Percentiles rank a stretch among this genome's conserved stretches.
phyloP scores from a whole-genome alignment of 2,888 invertebrate genomes.

The Acanthoscelides obtectus region DNA sequence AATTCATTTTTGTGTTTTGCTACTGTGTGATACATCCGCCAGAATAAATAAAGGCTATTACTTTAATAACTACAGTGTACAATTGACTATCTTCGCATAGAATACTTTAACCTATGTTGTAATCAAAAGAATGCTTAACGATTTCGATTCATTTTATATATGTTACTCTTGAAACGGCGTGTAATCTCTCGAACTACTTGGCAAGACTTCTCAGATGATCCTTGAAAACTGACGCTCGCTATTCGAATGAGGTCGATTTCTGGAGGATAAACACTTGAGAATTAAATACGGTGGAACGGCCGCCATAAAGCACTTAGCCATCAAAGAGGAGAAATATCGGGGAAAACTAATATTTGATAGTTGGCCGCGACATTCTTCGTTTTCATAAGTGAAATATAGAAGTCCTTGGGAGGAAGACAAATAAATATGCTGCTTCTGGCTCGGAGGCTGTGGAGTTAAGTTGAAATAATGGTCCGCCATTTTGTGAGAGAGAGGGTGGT shows the following conservation, averaged over 20 bases:
- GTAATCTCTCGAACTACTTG: no score
- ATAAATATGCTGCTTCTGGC: background rate
- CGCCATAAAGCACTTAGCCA: background rate
- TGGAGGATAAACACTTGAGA: background rate
- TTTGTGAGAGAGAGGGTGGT: background rate
- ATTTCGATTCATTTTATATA: no score
- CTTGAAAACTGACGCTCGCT: no score
- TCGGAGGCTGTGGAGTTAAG: background rate
- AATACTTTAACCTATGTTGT: no score
- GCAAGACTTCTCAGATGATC: no score
- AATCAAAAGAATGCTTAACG: no score
- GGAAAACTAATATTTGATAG: background rate
- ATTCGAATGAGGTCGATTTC: background rate
- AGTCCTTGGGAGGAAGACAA: background rate
- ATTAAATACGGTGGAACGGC: background rate
- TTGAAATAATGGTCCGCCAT: background rate
- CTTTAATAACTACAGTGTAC: no score
- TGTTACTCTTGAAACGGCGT: no score
- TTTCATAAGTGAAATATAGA: background rate
- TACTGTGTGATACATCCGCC: no score
- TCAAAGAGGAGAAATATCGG: background rate
- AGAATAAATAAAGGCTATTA: no score
- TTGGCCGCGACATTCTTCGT: background rate
- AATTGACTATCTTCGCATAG: no score
- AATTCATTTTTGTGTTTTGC: no score